phyloP scores from a whole-genome alignment of 2,113 vertebrate species.

The Callopanchax toddi region DNA sequence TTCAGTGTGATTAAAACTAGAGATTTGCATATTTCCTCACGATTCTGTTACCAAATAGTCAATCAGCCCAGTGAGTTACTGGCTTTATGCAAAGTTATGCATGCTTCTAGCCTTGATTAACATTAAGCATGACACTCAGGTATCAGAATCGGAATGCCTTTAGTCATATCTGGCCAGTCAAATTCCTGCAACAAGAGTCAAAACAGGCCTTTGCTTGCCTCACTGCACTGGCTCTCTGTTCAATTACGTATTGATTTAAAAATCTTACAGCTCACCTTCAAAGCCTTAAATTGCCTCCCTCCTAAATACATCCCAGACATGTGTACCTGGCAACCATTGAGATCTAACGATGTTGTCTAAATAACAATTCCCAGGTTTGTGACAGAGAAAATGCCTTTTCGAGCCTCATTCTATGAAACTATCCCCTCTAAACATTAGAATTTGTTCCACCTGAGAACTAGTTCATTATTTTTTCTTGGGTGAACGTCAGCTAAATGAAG shows the following conservation, averaged over 20 bases:
- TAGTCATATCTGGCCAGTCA: background rate
- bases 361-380: background rate
- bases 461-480: background rate
- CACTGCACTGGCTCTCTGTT: background rate
- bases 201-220: background rate
- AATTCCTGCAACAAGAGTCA: background rate
- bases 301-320: background rate
- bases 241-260: background rate
- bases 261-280: background rate
- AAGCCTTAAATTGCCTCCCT: background rate
- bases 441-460: rapidly evolving
- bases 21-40: too few species aligned
- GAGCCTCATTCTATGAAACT: background rate
- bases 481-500: conserved; percentile 4
- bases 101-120: background rate
- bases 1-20: too few species aligned
- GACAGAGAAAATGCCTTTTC: background rate
- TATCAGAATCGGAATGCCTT: too few species aligned
- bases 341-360: background rate
- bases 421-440: background rate
- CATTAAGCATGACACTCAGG: background rate
- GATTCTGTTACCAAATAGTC: too few species aligned
- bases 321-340: background rate
- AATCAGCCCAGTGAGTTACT: too few species aligned
- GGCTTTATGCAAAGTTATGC: too few species aligned